Conservation (phyloP, 2,113 vertebrate species). For the Zeus faber region DNA sequence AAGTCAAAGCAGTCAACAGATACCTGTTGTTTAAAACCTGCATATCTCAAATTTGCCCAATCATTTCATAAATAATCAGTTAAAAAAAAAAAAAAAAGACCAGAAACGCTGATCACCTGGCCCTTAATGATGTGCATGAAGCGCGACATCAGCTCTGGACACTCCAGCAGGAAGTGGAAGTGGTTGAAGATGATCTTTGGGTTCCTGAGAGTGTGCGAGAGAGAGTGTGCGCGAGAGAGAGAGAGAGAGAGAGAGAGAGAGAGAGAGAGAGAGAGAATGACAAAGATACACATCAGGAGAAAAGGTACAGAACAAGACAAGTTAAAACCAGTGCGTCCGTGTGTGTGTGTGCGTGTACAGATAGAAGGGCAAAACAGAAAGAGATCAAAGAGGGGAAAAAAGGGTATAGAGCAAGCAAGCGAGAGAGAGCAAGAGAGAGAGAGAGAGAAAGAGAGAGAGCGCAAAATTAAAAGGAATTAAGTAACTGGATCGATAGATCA, state of each 20-base stretch:
- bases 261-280: slow-evolving; percentile 5
- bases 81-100: too few relatives aligned
- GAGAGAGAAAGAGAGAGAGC: slow-evolving; percentile 1
- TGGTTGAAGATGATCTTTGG: slow-evolving; percentile 99
- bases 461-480: slow-evolving; percentile 6
- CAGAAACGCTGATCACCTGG: slow-evolving; percentile 82
- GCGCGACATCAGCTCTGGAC: slow-evolving; percentile 97
- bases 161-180: slow-evolving; percentile 98
- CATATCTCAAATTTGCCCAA: too few relatives aligned
- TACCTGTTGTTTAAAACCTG: too few relatives aligned
- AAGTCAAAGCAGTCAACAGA: too few relatives aligned
- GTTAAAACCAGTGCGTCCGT: too few relatives aligned
- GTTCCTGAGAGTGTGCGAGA: slow-evolving; percentile 74
- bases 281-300: not conserved
- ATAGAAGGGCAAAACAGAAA: not conserved
- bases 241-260: not conserved
- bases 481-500: slow-evolving; percentile 2
- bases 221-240: not conserved
- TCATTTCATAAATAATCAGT: too few relatives aligned
- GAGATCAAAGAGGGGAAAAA: not conserved
- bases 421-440: not conserved
- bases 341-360: too few relatives aligned
- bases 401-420: not conserved
- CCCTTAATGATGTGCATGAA: slow-evolving; percentile 99
- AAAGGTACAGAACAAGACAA: not conserved